phyloP scores from a whole-genome alignment of 2,888 invertebrate genomes.

The Ferdinandea cuprea region DNA sequence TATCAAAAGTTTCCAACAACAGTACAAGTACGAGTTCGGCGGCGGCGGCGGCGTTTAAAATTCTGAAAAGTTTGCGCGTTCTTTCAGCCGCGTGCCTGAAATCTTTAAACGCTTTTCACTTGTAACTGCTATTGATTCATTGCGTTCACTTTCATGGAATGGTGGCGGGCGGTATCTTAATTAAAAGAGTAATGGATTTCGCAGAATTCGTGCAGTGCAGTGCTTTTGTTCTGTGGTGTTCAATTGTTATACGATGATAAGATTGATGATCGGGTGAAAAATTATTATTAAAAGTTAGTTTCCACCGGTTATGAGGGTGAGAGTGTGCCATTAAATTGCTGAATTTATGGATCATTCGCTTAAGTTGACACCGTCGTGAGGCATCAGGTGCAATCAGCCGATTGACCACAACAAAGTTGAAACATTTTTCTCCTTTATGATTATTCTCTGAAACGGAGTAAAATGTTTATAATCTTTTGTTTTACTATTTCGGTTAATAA shows the following conservation, averaged over 20 bases:
- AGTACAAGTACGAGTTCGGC: too few relatives aligned
- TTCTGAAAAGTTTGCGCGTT: constrained; percentile 39
- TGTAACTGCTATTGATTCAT: constrained; percentile 49
- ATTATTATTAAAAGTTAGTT: constrained; percentile 18
- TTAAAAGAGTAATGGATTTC: constrained; percentile 43
- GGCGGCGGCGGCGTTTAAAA: constrained; percentile 4
- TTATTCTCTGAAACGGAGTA: background rate
- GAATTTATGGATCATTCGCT: constrained; percentile 16
- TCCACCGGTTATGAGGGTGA: constrained; percentile 18
- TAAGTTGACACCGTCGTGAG: background rate
- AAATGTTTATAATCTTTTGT: constrained; percentile 33
- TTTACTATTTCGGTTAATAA: constrained; percentile 9
- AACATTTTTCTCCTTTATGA: constrained; percentile 42
- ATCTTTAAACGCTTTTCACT: constrained; percentile 44
- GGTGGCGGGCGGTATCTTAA: constrained; percentile 7
- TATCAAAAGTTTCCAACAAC: constrained; percentile 6
- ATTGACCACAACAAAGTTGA: constrained; percentile 23
- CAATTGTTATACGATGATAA: constrained; percentile 11
- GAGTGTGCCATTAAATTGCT: constrained; percentile 15
- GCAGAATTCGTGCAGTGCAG: constrained; percentile 1
- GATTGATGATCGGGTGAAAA: constrained; percentile 17
- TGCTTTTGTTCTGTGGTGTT: constrained; percentile 13
- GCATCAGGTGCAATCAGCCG: constrained; percentile 41
- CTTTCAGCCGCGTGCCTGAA: constrained; percentile 41
- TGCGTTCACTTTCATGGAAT: constrained; percentile 60